These are phyloP conservation scores for Azorinus chamasolen DNA, from an alignment of 2,888 invertebrate species.

Conservation along the genomic window DNA sequence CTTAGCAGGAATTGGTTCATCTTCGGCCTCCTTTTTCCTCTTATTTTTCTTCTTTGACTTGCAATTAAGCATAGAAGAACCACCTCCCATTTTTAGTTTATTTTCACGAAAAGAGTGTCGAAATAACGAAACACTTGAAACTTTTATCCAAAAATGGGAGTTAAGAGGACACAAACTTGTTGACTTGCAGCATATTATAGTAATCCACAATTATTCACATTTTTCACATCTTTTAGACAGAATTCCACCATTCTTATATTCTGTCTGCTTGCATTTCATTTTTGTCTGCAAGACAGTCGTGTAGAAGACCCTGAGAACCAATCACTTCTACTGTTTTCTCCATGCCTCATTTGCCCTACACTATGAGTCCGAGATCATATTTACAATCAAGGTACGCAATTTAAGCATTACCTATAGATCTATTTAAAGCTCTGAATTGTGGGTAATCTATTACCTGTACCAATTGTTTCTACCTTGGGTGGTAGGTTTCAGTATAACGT, in stretches of 20 bases:
- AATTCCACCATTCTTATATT: too few relatives aligned
- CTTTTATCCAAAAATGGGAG: slow-evolving; percentile 2
- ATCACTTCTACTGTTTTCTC: slow-evolving; percentile 57
- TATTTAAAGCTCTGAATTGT: slow-evolving; percentile 31
- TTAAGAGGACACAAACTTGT: too few relatives aligned
- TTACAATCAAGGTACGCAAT: slow-evolving; percentile 22
- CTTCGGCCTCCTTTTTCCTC: slow-evolving; percentile 16
- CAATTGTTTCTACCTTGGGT: slow-evolving; percentile 49
- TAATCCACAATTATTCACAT: too few relatives aligned
- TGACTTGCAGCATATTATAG: too few relatives aligned
- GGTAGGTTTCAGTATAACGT: slow-evolving; percentile 27
- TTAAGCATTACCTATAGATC: slow-evolving; percentile 21
- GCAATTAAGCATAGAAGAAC: slow-evolving; percentile 56
- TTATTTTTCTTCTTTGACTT: slow-evolving; percentile 58
- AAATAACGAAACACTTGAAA: background rate
- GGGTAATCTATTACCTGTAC: slow-evolving; percentile 30
- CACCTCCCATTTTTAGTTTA: slow-evolving; percentile 54
- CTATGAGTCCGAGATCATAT: slow-evolving; percentile 42
- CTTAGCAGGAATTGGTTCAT: background rate
- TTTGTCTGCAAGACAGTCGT: slow-evolving; percentile 33
- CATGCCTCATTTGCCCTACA: slow-evolving; percentile 47
- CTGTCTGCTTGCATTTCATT: slow-evolving; percentile 3
- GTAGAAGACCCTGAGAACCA: slow-evolving; percentile 6
- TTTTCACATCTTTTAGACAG: too few relatives aligned
- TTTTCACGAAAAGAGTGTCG: background rate